phyloP scores from a whole-genome alignment of 2,113 vertebrate genomes.

The Malurus elegans region DNA sequence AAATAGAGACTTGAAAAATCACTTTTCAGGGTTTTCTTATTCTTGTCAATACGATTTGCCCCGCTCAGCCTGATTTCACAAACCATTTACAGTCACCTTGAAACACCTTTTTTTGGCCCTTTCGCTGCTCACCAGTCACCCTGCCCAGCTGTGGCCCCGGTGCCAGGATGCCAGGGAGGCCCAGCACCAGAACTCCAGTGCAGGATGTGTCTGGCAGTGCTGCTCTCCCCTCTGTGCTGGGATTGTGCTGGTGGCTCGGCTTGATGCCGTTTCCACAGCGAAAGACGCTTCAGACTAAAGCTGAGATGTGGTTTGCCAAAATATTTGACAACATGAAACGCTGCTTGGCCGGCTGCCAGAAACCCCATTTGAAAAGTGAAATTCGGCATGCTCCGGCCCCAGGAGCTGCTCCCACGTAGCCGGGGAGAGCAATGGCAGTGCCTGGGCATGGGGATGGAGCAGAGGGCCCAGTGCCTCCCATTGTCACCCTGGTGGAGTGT shows the following conservation, averaged over 20 bases:
- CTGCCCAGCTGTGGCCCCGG: neutral
- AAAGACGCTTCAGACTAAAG: conserved; percentile 46
- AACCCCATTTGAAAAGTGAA: conserved; percentile 32
- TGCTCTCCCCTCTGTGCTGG: fast-evolving
- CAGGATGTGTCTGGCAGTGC: neutral
- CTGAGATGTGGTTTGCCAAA: conserved; percentile 60
- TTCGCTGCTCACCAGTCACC: neutral
- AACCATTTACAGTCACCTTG: neutral
- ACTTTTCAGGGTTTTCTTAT: conserved; percentile 23
- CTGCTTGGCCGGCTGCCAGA: neutral
- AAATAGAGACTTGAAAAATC: conserved; percentile 39
- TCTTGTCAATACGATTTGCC: conserved; percentile 41
- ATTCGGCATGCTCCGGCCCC: conserved; percentile 7
- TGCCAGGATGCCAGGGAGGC: fast-evolving
- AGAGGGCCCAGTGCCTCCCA: neutral
- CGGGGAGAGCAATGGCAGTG: neutral
- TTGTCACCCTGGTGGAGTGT: neutral
- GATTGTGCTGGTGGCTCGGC: neutral
- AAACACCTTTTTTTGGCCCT: neutral
- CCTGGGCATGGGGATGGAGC: neutral
- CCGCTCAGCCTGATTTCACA: conserved; percentile 8
- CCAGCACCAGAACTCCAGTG: fast-evolving
- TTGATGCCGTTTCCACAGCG: neutral
- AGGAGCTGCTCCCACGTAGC: neutral
- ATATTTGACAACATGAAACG: conserved; percentile 58